phyloP scores from a whole-genome alignment of 1,140 invertebrate genomes.

The Dreissena rostriformis region DNA sequence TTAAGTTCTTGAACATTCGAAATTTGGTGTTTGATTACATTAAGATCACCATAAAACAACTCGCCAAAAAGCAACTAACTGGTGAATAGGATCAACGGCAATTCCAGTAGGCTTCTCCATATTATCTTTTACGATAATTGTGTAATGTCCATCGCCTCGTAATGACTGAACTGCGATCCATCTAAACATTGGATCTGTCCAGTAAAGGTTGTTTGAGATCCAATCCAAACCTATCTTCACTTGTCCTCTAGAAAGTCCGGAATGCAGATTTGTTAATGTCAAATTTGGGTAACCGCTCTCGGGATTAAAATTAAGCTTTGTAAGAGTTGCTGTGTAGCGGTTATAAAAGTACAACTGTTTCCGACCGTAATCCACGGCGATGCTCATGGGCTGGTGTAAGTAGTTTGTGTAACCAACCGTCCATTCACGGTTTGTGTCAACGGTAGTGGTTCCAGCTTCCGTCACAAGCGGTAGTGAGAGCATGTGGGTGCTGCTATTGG shows the following conservation, averaged over 20 bases:
- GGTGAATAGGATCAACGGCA: constrained; percentile 5
- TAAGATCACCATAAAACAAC: too few relatives aligned
- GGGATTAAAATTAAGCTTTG: not conserved
- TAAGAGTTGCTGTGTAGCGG: constrained; percentile 5
- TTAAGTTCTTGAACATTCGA: too few relatives aligned
- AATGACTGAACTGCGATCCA: constrained; percentile 14
- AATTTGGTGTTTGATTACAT: too few relatives aligned
- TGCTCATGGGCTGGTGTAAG: too few relatives aligned
- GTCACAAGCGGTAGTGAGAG: too few relatives aligned
- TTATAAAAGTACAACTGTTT: constrained; percentile 4
- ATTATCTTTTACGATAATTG: constrained; percentile 6
- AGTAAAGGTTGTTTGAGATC: constrained; percentile 29
- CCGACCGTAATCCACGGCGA: constrained; percentile 2
- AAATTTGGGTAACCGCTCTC: not conserved
- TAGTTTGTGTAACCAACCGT: too few relatives aligned
- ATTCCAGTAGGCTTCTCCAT: not conserved
- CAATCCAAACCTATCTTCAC: constrained; percentile 8
- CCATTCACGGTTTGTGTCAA: too few relatives aligned
- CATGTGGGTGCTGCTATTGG: too few relatives aligned
- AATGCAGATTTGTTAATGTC: not conserved
- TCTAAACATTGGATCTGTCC: constrained; percentile 26
- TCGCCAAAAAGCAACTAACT: constrained; percentile 1
- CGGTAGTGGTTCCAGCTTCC: too few relatives aligned
- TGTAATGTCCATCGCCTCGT: not conserved
- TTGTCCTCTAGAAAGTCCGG: not conserved